phyloP scores from a whole-genome alignment of 1,140 invertebrate species.

The Lordiphosa stackelbergi region DNA sequence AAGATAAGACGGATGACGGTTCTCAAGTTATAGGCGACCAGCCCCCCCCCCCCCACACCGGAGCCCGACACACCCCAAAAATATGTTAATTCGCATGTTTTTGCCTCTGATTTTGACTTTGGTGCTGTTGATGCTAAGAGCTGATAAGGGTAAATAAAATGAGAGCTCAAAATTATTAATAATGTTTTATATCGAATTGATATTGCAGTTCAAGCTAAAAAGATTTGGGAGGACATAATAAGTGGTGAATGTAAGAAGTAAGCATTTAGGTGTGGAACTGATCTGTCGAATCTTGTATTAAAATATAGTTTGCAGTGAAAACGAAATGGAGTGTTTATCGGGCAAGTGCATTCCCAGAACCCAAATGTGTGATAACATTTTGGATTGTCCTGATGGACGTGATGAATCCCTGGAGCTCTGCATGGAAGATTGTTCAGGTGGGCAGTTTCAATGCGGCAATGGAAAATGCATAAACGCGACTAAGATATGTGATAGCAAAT shows the following conservation, averaged over 20 bases:
- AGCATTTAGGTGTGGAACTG: neutral
- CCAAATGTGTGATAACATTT: slow-evolving; percentile 3
- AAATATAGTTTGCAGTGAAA: slow-evolving; percentile 1
- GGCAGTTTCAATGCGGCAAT: slow-evolving; percentile 26
- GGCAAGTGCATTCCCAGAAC: neutral
- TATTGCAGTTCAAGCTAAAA: neutral
- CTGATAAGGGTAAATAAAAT: no score
- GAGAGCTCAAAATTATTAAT: no score
- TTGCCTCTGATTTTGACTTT: no score
- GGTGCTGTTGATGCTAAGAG: no score
- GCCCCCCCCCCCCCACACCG: no score
- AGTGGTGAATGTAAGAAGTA: neutral
- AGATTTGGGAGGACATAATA: neutral
- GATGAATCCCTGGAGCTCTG: slow-evolving; percentile 27
- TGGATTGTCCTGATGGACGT: slow-evolving; percentile 23
- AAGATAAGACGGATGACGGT: no score
- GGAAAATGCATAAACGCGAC: neutral
- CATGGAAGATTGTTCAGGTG: neutral
- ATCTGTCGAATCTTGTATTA: neutral
- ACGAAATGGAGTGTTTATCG: neutral
- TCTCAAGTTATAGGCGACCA: no score
- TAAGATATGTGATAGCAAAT: slow-evolving; percentile 7
- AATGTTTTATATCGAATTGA: no score
- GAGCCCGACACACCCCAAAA: no score
- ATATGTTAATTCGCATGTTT: no score